A percentile compares a stretch with the other conserved stretches of the same genome.
Evolutionary conservation across 2,888 invertebrate species (phyloP).

Genomic region (Caenorhabditis sp.): DNA sequence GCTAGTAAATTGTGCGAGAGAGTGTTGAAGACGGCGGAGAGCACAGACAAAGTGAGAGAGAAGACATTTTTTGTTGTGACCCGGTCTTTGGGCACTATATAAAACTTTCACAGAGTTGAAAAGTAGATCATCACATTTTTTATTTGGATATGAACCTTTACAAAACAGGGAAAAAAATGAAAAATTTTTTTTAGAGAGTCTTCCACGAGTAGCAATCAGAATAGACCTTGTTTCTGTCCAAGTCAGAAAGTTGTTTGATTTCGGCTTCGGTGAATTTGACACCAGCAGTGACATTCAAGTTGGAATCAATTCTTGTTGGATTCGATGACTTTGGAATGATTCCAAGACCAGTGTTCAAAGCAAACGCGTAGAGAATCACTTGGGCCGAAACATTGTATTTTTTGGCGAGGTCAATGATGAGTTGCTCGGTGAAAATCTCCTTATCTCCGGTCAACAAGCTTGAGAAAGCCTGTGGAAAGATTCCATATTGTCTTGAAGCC

Average conservation of each 20-base stretch:
- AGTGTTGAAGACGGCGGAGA: neutral
- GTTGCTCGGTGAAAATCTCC: constrained; percentile 75
- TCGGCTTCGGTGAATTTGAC: constrained; percentile 26
- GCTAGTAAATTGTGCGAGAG: neutral
- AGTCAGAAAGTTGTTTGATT: constrained; percentile 15
- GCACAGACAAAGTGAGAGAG: neutral
- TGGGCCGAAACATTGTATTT: constrained; percentile 71
- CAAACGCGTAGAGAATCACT: constrained; percentile 47
- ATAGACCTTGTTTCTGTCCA: constrained; percentile 31
- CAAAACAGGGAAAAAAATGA: too few species aligned
- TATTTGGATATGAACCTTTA: neutral
- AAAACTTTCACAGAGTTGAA: neutral
- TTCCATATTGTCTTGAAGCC: constrained; percentile 67
- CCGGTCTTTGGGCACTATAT: neutral
- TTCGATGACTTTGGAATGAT: constrained; percentile 48
- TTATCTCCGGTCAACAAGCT: constrained; percentile 70
- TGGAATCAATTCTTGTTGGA: constrained; percentile 41
- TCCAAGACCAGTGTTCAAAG: constrained; percentile 28
- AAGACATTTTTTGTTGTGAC: neutral
- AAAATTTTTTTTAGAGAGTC: constrained; percentile 13
- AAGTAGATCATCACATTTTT: neutral
- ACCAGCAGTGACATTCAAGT: constrained; percentile 20
- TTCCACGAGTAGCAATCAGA: constrained; percentile 35
- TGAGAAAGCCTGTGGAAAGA: constrained; percentile 72
- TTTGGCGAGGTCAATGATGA: constrained; percentile 76